Evolutionary conservation across 2,797 vertebrate genomes (phyloP).

Genomic region (Arrhamphus sclerolepis): DNA sequence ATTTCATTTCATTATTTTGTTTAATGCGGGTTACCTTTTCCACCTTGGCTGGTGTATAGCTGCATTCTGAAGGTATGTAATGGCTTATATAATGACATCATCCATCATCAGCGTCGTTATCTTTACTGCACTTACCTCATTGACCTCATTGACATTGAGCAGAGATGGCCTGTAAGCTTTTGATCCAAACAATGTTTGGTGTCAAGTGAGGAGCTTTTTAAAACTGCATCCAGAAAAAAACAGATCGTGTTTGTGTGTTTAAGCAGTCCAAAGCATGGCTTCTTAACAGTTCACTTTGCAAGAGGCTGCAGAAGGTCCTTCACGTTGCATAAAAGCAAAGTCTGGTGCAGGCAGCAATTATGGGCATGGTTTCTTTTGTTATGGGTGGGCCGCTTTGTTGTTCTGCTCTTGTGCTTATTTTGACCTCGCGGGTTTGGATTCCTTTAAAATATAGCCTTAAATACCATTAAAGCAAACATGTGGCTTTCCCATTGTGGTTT

Average conservation of each 20-base stretch:
- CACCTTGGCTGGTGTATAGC: too few relatives aligned
- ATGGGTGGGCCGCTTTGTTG: constrained; percentile 2
- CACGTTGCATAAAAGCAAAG: neutral
- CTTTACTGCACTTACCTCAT: too few relatives aligned
- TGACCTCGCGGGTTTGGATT: constrained; percentile 39
- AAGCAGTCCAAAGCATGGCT: constrained; percentile 9
- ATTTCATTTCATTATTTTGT: too few relatives aligned
- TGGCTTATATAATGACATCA: too few relatives aligned
- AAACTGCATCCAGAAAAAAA: constrained; percentile 23
- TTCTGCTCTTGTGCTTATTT: constrained; percentile 40
- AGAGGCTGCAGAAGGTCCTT: neutral
- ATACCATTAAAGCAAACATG: constrained; percentile 36
- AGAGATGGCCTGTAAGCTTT: constrained; percentile 42
- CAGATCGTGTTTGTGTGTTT: constrained; percentile 18
- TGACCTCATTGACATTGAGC: neutral
- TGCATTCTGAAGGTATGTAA: too few relatives aligned
- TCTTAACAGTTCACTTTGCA: constrained; percentile 6
- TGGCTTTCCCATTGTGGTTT: constrained; percentile 10
- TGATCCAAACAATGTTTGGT: constrained; percentile 26
- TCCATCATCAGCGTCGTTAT: neutral
- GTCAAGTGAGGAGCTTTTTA: constrained; percentile 31
- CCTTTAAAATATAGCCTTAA: constrained; percentile 38
- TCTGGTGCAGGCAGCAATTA: constrained; percentile 1
- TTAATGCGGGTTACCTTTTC: too few relatives aligned
- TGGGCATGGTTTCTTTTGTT: constrained; percentile 4